phyloP scores from a whole-genome alignment of 2,113 vertebrate species.

The Opisthocomus hoazin region DNA sequence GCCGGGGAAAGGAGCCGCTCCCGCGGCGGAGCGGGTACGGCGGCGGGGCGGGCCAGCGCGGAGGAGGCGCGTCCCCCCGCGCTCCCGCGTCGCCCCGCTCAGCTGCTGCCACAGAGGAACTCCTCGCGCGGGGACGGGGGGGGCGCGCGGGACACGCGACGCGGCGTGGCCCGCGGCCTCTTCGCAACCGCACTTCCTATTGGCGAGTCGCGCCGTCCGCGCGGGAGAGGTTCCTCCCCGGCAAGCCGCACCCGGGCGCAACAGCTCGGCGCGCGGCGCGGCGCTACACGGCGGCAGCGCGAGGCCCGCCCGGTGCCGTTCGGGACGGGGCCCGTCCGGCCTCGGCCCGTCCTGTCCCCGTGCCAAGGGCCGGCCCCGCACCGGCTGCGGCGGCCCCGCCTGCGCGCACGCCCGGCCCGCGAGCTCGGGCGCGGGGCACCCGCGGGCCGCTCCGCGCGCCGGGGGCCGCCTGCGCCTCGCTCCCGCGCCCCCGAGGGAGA shows the following conservation, averaged over 20 bases:
- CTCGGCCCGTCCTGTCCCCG: no score
- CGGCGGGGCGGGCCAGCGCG: neutral
- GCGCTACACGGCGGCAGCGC: rapidly evolving
- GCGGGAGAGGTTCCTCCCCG: neutral
- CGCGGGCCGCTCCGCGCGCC: neutral
- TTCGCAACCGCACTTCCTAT: neutral
- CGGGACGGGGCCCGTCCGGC: no score
- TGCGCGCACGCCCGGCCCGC: neutral
- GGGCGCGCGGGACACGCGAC: no score
- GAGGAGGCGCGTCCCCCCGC: neutral
- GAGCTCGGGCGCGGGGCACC: neutral
- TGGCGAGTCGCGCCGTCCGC: no score
- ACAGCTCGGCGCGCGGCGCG: neutral
- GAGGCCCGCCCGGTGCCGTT: neutral
- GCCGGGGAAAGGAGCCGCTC: slow-evolving; percentile 44
- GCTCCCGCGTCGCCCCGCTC: neutral
- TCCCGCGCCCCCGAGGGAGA: neutral
- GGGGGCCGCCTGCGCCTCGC: no score
- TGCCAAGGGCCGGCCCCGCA: no score
- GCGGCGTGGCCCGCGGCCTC: rapidly evolving
- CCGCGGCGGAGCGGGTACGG: slow-evolving; percentile 5
- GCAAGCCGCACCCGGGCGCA: neutral
- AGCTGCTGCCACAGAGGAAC: neutral
- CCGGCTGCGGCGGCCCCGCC: neutral
- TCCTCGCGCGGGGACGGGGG: no score